A percentile compares a stretch with the other conserved stretches of the same genome.
Conservation (phyloP, 2,797 vertebrate genomes). For the Pampus argenteus region DNA sequence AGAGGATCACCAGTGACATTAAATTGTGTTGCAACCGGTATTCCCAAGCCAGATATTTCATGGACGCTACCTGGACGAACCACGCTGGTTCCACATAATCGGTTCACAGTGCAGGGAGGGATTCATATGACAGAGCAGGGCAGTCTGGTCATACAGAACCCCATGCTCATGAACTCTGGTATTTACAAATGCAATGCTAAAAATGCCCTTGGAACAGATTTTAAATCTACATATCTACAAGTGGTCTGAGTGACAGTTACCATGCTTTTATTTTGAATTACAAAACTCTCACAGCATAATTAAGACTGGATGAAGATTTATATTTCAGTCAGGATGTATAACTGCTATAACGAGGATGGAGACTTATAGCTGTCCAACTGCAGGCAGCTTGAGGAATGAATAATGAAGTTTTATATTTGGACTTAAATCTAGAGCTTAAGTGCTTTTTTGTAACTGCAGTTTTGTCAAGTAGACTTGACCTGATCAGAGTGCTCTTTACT, state of each 20-base stretch:
- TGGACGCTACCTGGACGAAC: slow-evolving; percentile 88
- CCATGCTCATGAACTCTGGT: slow-evolving; percentile 85
- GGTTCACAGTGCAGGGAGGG: slow-evolving; percentile 79
- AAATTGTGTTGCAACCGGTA: slow-evolving; percentile 78
- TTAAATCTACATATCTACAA: slow-evolving; percentile 88
- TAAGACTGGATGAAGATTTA: slow-evolving; percentile 15
- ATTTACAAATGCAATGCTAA: slow-evolving; percentile 89
- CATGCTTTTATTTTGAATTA: background rate
- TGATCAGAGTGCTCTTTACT: background rate
- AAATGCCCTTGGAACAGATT: slow-evolving; percentile 86
- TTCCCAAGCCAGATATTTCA: slow-evolving; percentile 87
- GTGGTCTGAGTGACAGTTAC: slow-evolving; percentile 74
- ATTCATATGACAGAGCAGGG: slow-evolving; percentile 86
- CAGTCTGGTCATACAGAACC: slow-evolving; percentile 83
- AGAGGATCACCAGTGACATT: slow-evolving; percentile 80
- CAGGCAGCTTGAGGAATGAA: slow-evolving; percentile 13
- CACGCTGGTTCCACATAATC: slow-evolving; percentile 82
- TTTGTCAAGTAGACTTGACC: slow-evolving; percentile 9
- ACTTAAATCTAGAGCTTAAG: background rate
- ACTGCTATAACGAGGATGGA: slow-evolving; percentile 7
- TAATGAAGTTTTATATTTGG: slow-evolving; percentile 4
- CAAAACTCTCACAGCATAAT: slow-evolving; percentile 19
- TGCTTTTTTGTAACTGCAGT: slow-evolving; percentile 11
- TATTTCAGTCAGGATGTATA: background rate
- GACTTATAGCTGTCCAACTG: slow-evolving; percentile 24